Conservation (phyloP, 2,113 vertebrate genomes). For the Motacilla tschutschensis region DNA sequence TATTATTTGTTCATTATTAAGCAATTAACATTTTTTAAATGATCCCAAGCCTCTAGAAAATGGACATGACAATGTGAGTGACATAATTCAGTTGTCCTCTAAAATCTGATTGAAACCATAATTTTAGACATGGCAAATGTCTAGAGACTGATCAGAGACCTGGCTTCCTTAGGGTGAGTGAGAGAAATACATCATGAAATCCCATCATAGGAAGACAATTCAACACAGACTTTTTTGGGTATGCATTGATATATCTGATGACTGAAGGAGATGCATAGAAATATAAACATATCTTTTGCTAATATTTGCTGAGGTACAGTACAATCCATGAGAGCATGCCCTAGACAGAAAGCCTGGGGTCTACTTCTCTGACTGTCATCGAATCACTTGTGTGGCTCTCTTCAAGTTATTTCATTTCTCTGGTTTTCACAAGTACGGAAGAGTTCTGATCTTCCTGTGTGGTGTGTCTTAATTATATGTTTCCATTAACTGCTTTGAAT, state of each 20-base stretch:
- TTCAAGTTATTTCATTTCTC: not conserved
- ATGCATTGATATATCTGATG: not conserved
- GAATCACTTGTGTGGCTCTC: not conserved
- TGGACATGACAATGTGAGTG: not conserved
- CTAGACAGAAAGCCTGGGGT: not conserved
- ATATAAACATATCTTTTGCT: not conserved
- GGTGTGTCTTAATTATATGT: not conserved
- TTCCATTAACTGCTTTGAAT: slow-evolving; percentile 22
- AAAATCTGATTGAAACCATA: not conserved
- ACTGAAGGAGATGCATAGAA: not conserved
- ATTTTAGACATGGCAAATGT: not conserved
- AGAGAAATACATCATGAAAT: not conserved
- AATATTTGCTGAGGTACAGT: not conserved
- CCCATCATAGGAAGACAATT: not conserved
- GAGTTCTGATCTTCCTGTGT: not conserved
- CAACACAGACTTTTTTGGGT: not conserved
- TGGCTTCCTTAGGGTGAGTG: not conserved
- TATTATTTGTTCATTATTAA: not conserved
- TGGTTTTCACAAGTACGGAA: not conserved
- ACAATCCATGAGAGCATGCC: not conserved
- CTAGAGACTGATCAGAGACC: not conserved
- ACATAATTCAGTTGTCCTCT: not conserved
- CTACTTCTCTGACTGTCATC: not conserved
- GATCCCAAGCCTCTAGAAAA: not conserved
- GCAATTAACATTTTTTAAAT: not conserved